A percentile compares a stretch with the other conserved stretches of the same genome.
These are phyloP conservation scores for Thalassophryne amazonica DNA, from an alignment of 2,797 vertebrate species.

Conservation along the genomic window DNA sequence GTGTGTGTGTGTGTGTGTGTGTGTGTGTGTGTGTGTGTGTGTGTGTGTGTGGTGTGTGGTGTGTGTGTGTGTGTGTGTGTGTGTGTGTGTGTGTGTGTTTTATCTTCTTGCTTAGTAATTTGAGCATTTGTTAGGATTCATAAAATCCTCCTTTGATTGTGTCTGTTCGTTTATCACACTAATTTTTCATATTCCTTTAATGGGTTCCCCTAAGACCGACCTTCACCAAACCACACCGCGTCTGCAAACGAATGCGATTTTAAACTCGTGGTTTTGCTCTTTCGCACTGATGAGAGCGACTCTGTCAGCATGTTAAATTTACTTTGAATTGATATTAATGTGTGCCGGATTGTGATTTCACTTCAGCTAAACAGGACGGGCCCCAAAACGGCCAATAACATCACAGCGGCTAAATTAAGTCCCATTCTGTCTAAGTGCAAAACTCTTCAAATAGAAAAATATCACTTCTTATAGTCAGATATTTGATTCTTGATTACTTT, in stretches of 20 bases:
- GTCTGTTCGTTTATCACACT: conserved; percentile 35
- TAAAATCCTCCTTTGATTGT: conserved; percentile 22
- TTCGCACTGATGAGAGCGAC: conserved; percentile 27
- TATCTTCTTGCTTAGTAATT: no score
- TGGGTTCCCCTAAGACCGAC: conserved; percentile 30
- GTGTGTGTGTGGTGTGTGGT: no score
- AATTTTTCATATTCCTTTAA: conserved; percentile 52
- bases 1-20: no score
- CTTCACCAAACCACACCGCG: conserved; percentile 49
- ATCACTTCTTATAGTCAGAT: not conserved
- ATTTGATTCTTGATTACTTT: conserved; percentile 15
- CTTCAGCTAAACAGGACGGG: conserved; percentile 40
- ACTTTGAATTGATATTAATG: conserved; percentile 50
- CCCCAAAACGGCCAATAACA: conserved; percentile 26
- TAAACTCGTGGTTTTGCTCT: conserved; percentile 24
- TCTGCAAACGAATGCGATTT: conserved; percentile 35
- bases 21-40: no score
- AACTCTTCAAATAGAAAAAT: conserved; percentile 10
- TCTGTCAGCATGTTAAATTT: conserved; percentile 31
- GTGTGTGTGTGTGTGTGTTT: no score
- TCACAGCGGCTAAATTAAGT: conserved; percentile 44
- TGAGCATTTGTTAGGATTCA: conserved; percentile 17
- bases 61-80: no score
- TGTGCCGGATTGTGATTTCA: conserved; percentile 32
- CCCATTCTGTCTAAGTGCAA: conserved; percentile 38